Evolutionary conservation across 2,797 vertebrate species (phyloP).

Genomic region (Cryptoblepharus egeriae): DNA sequence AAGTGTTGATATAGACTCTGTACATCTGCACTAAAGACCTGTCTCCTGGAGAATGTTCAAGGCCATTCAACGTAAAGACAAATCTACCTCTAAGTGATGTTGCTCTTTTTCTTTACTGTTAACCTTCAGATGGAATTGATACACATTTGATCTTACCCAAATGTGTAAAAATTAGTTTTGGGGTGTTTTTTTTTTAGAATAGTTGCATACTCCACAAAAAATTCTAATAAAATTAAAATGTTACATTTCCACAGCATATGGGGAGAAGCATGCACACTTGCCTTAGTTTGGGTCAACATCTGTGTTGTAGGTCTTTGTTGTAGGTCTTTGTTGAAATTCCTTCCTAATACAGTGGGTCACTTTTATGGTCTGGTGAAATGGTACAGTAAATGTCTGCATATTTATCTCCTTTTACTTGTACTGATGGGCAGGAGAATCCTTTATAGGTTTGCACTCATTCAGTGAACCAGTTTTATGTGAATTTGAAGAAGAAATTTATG

Average conservation of each 20-base stretch:
- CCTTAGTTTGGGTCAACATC: too few relatives aligned
- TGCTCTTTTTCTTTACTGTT: not conserved
- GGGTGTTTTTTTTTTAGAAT: not conserved
- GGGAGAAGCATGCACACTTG: not conserved
- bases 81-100: not conserved
- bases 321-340: not conserved
- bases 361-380: not conserved
- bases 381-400: not conserved
- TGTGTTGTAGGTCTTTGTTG: not conserved
- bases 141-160: not conserved
- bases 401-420: not conserved
- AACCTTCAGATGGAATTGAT: not conserved
- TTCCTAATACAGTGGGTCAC: not conserved
- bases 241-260: not conserved
- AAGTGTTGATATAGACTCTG: not conserved
- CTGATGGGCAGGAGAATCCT: not conserved
- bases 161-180: not conserved
- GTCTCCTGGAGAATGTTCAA: not conserved
- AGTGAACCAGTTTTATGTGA: not conserved
- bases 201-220: not conserved
- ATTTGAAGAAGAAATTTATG: not conserved
- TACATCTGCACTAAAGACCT: conserved; percentile 13
- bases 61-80: not conserved
- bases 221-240: not conserved
- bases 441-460: not conserved